phyloP scores from a whole-genome alignment of 92 coral and sea anemone species.

The Anthopleura xanthogrammica region DNA sequence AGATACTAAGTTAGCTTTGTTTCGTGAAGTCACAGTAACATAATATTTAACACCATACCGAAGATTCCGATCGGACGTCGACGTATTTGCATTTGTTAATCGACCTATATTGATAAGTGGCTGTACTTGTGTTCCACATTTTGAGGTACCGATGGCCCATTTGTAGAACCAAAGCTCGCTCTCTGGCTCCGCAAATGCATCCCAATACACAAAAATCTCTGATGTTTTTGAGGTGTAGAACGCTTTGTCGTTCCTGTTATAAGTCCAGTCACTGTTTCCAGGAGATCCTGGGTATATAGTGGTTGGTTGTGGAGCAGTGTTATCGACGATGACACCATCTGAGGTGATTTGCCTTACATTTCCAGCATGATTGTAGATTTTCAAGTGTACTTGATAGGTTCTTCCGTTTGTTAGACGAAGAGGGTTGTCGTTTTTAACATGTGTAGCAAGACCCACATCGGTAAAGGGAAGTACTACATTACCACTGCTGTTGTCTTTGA shows the following conservation, averaged over 20 bases:
- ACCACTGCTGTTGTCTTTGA: slow-evolving; percentile 42
- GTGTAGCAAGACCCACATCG: slow-evolving; percentile 81
- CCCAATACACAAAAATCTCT: slow-evolving; percentile 69
- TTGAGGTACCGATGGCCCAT: slow-evolving; percentile 86
- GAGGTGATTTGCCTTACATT: slow-evolving; percentile 61
- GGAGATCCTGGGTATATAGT: slow-evolving; percentile 52
- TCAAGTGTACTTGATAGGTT: slow-evolving; percentile 69
- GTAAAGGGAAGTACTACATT: slow-evolving; percentile 47
- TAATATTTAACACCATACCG: slow-evolving; percentile 70
- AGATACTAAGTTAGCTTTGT: slow-evolving; percentile 72
- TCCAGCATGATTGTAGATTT: slow-evolving; percentile 72
- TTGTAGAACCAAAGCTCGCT: slow-evolving; percentile 92
- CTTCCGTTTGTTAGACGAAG: slow-evolving; percentile 62
- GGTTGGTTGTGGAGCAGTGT: slow-evolving; percentile 68
- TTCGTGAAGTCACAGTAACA: slow-evolving; percentile 71
- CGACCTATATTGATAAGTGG: slow-evolving; percentile 77
- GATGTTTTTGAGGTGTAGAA: slow-evolving; percentile 49
- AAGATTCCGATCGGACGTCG: slow-evolving; percentile 46
- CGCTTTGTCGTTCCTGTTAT: slow-evolving; percentile 21
- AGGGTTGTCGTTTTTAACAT: slow-evolving; percentile 54
- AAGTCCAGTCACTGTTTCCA: slow-evolving; percentile 44
- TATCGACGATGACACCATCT: slow-evolving; percentile 86
- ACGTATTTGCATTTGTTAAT: slow-evolving; percentile 63
- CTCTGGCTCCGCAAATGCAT: slow-evolving; percentile 68
- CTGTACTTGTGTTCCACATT: slow-evolving; percentile 86